Conservation (phyloP, 1,140 invertebrate species). For the Drosophila busckii region DNA sequence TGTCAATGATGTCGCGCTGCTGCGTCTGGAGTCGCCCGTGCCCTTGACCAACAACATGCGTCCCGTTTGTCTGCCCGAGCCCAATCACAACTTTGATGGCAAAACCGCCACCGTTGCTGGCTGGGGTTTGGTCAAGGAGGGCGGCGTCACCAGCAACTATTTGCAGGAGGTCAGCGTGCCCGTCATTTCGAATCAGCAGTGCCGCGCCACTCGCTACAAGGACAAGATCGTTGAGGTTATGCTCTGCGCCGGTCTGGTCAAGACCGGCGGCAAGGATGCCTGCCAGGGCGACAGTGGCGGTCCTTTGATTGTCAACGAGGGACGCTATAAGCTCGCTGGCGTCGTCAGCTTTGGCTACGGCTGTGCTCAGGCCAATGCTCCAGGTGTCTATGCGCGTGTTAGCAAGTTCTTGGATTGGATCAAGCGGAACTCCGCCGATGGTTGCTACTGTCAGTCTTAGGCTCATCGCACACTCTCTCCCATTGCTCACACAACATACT, state of each 20-base stretch:
- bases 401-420: slow-evolving; percentile 84
- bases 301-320: slow-evolving; percentile 68
- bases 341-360: slow-evolving; percentile 87
- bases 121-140: slow-evolving; percentile 92
- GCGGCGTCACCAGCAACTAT: slow-evolving; percentile 89
- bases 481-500: neutral
- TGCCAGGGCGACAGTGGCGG: slow-evolving; percentile 85
- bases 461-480: neutral
- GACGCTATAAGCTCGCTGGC: slow-evolving; percentile 80
- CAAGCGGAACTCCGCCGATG: slow-evolving; percentile 61
- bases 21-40: slow-evolving; percentile 82
- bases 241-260: slow-evolving; percentile 92
- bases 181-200: slow-evolving; percentile 93
- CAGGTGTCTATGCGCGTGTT: slow-evolving; percentile 89
- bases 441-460: slow-evolving; percentile 64
- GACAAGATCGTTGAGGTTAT: slow-evolving; percentile 94
- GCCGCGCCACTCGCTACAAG: slow-evolving; percentile 89
- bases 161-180: slow-evolving; percentile 91
- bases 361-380: slow-evolving; percentile 86
- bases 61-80: slow-evolving; percentile 89
- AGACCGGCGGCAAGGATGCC: slow-evolving; percentile 93
- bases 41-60: slow-evolving; percentile 89
- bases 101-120: slow-evolving; percentile 88
- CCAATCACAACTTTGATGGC: slow-evolving; percentile 66
- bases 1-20: slow-evolving; percentile 91